Conservation (phyloP, 1,140 invertebrate species). For the Lasioglossum albipes region DNA sequence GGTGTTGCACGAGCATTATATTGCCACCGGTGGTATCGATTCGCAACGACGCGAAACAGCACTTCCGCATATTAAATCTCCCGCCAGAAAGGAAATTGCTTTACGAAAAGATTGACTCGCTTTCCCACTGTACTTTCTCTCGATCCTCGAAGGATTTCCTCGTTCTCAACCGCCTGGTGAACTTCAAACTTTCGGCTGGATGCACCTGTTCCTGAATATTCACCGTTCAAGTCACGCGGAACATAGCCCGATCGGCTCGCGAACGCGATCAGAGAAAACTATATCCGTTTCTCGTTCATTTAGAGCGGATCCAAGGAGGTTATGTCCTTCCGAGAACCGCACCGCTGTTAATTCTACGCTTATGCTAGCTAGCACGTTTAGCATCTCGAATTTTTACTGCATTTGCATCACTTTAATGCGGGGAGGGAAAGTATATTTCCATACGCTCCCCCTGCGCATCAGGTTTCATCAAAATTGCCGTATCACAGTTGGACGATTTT, state of each 20-base stretch:
- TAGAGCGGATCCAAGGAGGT: too few species aligned
- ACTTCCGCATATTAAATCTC: constrained; percentile 12
- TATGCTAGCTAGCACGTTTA: too few species aligned
- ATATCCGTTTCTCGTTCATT: background rate
- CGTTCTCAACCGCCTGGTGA: background rate
- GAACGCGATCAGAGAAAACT: background rate
- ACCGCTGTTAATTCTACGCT: too few species aligned
- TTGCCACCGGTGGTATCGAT: background rate
- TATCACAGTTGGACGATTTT: too few species aligned
- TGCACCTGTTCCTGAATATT: background rate
- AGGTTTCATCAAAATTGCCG: too few species aligned
- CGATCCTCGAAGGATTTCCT: background rate
- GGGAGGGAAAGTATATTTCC: too few species aligned
- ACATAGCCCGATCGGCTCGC: background rate
- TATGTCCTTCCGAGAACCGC: too few species aligned
- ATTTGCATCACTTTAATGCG: too few species aligned
- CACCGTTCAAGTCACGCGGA: background rate
- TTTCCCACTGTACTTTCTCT: background rate
- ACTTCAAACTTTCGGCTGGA: background rate
- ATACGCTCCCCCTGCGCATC: too few species aligned
- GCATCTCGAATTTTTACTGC: too few species aligned
- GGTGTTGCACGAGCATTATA: background rate
- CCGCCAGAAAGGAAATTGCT: background rate
- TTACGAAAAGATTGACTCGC: background rate
- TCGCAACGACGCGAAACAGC: constrained; percentile 4